Evolutionary conservation across 2,113 vertebrate genomes (phyloP).

Genomic region (Calypte anna): DNA sequence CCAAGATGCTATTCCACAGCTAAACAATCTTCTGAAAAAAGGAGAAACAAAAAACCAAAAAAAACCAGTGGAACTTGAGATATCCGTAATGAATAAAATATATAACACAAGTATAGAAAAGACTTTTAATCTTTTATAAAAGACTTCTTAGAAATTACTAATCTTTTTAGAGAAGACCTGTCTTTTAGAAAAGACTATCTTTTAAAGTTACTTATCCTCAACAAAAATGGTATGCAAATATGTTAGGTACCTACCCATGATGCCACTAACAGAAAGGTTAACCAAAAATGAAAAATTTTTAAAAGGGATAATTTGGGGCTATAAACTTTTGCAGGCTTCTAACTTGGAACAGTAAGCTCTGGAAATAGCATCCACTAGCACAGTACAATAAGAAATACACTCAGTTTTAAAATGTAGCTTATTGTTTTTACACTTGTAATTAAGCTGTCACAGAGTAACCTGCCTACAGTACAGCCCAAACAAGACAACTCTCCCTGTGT

Average conservation of each 20-base stretch:
- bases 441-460: not conserved
- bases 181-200: not conserved
- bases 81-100: not conserved
- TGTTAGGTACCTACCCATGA: rapidly evolving
- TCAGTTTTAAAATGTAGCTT: not conserved
- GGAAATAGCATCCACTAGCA: not conserved
- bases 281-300: not conserved
- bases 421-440: not conserved
- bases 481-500: not conserved
- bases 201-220: not conserved
- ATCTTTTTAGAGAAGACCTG: not conserved
- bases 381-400: not conserved
- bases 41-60: not conserved
- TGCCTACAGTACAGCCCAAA: not conserved
- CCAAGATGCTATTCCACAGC: not conserved
- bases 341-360: not conserved
- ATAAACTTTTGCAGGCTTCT: not conserved
- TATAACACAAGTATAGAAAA: not conserved
- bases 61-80: not conserved
- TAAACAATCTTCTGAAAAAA: not conserved
- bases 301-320: not conserved
- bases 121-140: too few relatives aligned
- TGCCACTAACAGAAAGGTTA: not conserved
- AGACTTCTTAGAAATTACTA: too few relatives aligned
- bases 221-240: not conserved